Percentiles rank a stretch among this genome's conserved stretches.
Conservation (phyloP, 2,888 invertebrate species). For the Eudasyphora cyanicolor region DNA sequence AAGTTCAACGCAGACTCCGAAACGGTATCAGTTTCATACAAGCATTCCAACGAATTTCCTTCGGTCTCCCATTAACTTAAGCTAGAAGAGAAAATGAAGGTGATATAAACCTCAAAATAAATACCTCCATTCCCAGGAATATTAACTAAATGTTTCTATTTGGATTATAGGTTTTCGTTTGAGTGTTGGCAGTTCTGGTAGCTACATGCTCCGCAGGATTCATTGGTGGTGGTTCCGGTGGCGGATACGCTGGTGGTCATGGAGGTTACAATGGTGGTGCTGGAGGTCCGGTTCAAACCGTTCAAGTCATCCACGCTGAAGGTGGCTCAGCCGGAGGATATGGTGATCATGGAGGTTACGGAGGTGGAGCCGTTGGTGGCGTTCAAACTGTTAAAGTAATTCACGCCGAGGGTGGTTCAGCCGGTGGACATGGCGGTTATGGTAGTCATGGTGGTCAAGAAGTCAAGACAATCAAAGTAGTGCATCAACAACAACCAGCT, state of each 20-base stretch:
- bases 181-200: conserved; percentile 58
- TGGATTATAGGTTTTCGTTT: conserved; percentile 60
- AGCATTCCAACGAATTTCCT: conserved; percentile 49
- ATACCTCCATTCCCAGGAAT: background rate
- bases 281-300: conserved; percentile 67
- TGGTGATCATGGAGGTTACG: conserved; percentile 43
- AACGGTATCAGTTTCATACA: conserved; percentile 53
- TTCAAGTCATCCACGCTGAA: conserved; percentile 68
- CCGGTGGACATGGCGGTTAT: background rate
- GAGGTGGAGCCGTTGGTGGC: background rate
- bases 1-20: conserved; percentile 28
- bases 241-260: conserved; percentile 6
- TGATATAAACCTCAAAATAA: conserved; percentile 23
- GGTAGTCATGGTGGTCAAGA: conserved; percentile 23
- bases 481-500: conserved; percentile 31
- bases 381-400: background rate
- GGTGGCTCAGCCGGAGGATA: conserved; percentile 6
- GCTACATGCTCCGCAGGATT: conserved; percentile 64
- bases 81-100: conserved; percentile 62
- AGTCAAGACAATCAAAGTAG: conserved; percentile 40
- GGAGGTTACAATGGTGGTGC: conserved; percentile 23
- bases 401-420: too few species aligned
- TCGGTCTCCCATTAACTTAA: conserved; percentile 24
- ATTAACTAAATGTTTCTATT: background rate
- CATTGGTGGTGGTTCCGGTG: conserved; percentile 50